Conservation (phyloP, 2,888 invertebrate genomes). For the Drosophila phalerata region DNA sequence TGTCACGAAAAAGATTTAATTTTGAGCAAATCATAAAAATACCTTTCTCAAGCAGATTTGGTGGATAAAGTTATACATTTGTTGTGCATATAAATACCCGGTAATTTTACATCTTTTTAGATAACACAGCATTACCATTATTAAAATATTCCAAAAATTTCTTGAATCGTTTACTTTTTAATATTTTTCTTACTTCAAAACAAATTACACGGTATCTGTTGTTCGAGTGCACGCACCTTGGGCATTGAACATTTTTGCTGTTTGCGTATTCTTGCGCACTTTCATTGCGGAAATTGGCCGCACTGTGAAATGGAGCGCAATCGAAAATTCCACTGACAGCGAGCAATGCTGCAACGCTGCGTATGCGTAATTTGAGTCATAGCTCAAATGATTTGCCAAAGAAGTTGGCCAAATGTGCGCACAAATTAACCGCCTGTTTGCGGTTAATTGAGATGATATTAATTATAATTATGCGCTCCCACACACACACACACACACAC, state of each 20-base stretch:
- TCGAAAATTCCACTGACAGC: constrained; percentile 16
- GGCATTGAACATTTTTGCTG: background rate
- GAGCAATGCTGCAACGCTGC: constrained; percentile 18
- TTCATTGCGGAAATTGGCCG: constrained; percentile 59
- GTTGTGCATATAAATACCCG: background rate
- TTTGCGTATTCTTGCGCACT: constrained; percentile 30
- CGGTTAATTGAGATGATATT: constrained; percentile 80
- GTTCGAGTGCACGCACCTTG: background rate
- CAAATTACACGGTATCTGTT: background rate
- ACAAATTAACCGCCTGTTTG: constrained; percentile 79
- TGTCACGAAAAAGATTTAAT: background rate
- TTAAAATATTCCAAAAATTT: too few species aligned
- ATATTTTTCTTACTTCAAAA: background rate
- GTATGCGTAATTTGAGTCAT: constrained; percentile 52
- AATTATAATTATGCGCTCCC: constrained; percentile 67
- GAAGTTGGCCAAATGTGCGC: constrained; percentile 59
- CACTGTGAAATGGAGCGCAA: constrained; percentile 44
- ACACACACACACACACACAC: constrained; percentile 17
- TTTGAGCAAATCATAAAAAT: background rate
- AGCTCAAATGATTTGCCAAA: constrained; percentile 54
- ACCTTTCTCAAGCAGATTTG: background rate
- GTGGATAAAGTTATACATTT: background rate
- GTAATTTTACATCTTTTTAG: too few species aligned
- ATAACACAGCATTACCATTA: too few species aligned
- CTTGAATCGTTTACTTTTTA: too few species aligned